Base-by-base conservation (phyloP, 1,140 invertebrate genomes). In the Coelopa frigida region DNA sequence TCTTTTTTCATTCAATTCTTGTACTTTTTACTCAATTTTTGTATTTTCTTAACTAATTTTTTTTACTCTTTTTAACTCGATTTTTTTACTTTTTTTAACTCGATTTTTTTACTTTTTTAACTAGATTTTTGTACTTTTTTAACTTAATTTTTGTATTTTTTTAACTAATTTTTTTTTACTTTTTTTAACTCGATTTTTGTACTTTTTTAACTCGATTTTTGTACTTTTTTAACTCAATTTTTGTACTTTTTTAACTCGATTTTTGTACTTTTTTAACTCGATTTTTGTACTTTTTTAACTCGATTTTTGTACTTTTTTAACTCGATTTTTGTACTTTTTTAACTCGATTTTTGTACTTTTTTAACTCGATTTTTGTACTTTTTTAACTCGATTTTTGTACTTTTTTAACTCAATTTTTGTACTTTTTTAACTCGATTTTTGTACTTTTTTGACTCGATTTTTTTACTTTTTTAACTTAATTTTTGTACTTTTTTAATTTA, bases 211-310 rank as follows among this genome's bases (percentile, higher is more conserved):
- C 0, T 17, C 32, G 4, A 10, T 8, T 5, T 24, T 12, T 1
- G 18, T 7, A 44, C 2, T 20, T 4, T 14, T 22, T 44, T 44
- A 20, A 18, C 23, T 32, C 18, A 42, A n/a, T 14, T 31, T 5
- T 29, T 36, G 8, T 36, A 36, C 15, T 8, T 15, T 15, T n/a
- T 36, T 48, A n/a, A n/a, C n/a, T n/a, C n/a, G n/a, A n/a, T 26
- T 27, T 3, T 43, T 37, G 14, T 29, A 8, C 11, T n/a, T 24
- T 40, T 11, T 12, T 23, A 26, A 11, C 0, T 17, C 32, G 4
- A 10, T 8, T 5, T 24, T 12, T 1, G 18, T 7, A 44, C 2
- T 20, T 4, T 14, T 22, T 44, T 44, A 20, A 18, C 23, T 32
- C 18, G 29, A n/a, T 14, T 31, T 5, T 29, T 36, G 8, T 36